A percentile compares a stretch with the other conserved stretches of the same genome.
These are phyloP conservation scores for Coenonympha glycerion DNA, from an alignment of 2,888 invertebrate genomes.

Conservation along the genomic window DNA sequence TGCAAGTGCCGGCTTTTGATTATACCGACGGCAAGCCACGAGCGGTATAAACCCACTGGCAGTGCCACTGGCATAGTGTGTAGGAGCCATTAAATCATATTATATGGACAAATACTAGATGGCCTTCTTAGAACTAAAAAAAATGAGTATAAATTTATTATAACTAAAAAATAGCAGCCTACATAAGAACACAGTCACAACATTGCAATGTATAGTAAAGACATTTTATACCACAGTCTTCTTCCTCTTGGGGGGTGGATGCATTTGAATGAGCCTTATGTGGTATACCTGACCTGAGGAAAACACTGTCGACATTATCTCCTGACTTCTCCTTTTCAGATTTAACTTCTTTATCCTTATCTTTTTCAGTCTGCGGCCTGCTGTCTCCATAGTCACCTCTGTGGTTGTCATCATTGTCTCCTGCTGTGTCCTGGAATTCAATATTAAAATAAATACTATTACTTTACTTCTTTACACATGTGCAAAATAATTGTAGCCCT, in stretches of 20 bases:
- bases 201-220: slow-evolving; percentile 78
- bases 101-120: neutral
- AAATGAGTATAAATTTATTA: neutral
- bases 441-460: neutral
- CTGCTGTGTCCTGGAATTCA: slow-evolving; percentile 49
- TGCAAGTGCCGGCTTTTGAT: no score
- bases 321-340: slow-evolving; percentile 40
- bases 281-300: slow-evolving; percentile 44
- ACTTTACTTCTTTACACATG: no score
- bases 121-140: neutral
- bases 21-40: no score
- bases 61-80: no score
- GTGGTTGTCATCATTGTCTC: slow-evolving; percentile 39
- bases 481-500: no score
- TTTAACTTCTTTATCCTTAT: slow-evolving; percentile 23
- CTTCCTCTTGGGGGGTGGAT: slow-evolving; percentile 60
- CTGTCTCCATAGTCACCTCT: slow-evolving; percentile 37
- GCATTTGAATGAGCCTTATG: slow-evolving; percentile 45
- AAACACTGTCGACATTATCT: slow-evolving; percentile 63
- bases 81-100: no score
- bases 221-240: slow-evolving; percentile 77
- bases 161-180: slow-evolving; percentile 27
- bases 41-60: no score
- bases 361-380: slow-evolving; percentile 28
- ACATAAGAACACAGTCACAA: slow-evolving; percentile 77